phyloP scores from a whole-genome alignment of 2,113 vertebrate species.

The Prionailurus bengalensis region DNA sequence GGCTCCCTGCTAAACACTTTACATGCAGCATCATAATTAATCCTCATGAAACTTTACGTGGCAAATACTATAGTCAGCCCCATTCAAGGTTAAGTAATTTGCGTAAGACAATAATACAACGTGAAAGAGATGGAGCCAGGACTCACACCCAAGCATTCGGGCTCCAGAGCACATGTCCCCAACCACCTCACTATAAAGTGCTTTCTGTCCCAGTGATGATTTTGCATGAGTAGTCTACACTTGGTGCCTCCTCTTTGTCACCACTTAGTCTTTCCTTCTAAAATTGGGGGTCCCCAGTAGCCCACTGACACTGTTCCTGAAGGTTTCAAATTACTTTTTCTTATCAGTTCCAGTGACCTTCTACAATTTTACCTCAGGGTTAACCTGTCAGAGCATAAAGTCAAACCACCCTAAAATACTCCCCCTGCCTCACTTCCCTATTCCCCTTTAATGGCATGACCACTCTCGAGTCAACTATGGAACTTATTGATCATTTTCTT shows the following conservation, averaged over 20 bases:
- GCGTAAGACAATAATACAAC: not conserved
- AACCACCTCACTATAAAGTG: not conserved
- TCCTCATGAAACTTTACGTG: not conserved
- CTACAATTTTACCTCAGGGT: not conserved
- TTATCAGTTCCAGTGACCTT: not conserved
- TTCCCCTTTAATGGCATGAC: not conserved
- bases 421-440: not conserved
- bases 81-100: not conserved
- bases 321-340: not conserved
- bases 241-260: not conserved
- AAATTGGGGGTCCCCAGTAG: not conserved
- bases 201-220: not conserved
- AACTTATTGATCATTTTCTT: not conserved
- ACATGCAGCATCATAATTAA: not conserved
- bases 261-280: not conserved
- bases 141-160: not conserved
- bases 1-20: not conserved
- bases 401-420: not conserved
- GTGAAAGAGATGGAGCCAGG: not conserved
- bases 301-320: not conserved
- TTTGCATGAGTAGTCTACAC: not conserved
- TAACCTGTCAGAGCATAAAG: not conserved
- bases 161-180: not conserved
- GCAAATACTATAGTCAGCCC: not conserved
- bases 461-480: not conserved